Evolutionary conservation across 2,888 invertebrate species (phyloP), one percentile per base, ranked within the genome.

Genomic region (Aquatica leii): DNA sequence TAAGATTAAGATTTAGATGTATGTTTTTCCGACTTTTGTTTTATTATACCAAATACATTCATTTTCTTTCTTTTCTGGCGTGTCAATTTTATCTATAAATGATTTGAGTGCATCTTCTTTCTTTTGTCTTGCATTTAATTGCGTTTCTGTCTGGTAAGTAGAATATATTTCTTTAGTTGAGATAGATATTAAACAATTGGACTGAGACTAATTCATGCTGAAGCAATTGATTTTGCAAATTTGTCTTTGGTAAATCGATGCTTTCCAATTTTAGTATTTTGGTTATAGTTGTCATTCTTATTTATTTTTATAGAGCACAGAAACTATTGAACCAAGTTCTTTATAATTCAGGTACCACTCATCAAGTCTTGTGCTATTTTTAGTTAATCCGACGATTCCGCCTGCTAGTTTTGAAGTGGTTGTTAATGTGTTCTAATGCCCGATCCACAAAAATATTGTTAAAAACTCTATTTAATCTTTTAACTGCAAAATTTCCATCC

Each of bases 301-400:
- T 6, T 15, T 12, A 1, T 15, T 31, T n/a, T 20, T 1, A 40
- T 20, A 21, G 24, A 35, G 1, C 1, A n/a, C 15, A 12, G 31
- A 35, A 59, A 62, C 8, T 35, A n/a, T n/a, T n/a, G n/a, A n/a
- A n/a, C n/a, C n/a, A n/a, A n/a, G n/a, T n/a, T n/a, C n/a, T 18
- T 11, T 11, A 15, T 14, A 65, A 15, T 57, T 67, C 14, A 67
- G 59, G 50, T 49, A 68, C 68, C 63, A 66, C 46, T 68, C 63
- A 37, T 68, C 65, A 4, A 63, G 37, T 46, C 41, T 59, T 11
- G 58, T 67, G 34, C 57, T 60, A 24, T 59, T 59, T 60, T 67
- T 67, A 31, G 65, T 67, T 43, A 63, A 41, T 41, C 41, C 41
- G 3, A 41, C 41, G 8, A 41, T 41, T 1, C 41, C 41, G 2